phyloP scores from a whole-genome alignment of 2,113 vertebrate species.

The Platysternon megacephalum region DNA sequence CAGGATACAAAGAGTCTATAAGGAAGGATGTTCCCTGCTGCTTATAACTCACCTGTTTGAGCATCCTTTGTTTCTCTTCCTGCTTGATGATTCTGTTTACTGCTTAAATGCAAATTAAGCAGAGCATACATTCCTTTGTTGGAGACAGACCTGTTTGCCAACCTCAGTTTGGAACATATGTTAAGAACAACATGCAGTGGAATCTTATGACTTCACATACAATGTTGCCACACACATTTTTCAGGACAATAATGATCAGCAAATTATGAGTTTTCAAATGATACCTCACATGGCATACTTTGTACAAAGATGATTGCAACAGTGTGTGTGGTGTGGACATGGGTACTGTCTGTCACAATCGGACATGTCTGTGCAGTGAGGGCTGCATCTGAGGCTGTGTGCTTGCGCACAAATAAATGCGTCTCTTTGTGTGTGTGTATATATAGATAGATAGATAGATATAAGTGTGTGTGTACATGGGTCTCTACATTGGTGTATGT shows the following conservation, averaged over 20 bases:
- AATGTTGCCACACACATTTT: not conserved
- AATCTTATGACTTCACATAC: not conserved
- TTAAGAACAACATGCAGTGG: no score
- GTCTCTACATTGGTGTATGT: not conserved
- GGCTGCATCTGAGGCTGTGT: not conserved
- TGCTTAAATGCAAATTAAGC: no score
- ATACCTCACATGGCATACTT: not conserved
- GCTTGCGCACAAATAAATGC: not conserved
- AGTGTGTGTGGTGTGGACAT: not conserved
- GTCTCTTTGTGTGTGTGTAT: not conserved
- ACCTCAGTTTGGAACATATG: not conserved
- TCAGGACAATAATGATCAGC: not conserved
- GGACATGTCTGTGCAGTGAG: not conserved
- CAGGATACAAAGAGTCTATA: no score
- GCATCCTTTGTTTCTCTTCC: no score
- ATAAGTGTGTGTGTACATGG: not conserved
- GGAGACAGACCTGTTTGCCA: not conserved
- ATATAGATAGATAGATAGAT: no score
- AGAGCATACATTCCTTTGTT: no score
- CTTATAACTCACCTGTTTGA: no score
- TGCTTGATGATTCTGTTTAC: no score
- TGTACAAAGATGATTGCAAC: not conserved
- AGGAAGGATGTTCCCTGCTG: no score
- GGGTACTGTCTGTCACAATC: not conserved
- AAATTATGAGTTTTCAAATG: not conserved